These are phyloP conservation scores for Sturnus vulgaris DNA, from an alignment of 2,113 vertebrate species.

Conservation along the genomic window DNA sequence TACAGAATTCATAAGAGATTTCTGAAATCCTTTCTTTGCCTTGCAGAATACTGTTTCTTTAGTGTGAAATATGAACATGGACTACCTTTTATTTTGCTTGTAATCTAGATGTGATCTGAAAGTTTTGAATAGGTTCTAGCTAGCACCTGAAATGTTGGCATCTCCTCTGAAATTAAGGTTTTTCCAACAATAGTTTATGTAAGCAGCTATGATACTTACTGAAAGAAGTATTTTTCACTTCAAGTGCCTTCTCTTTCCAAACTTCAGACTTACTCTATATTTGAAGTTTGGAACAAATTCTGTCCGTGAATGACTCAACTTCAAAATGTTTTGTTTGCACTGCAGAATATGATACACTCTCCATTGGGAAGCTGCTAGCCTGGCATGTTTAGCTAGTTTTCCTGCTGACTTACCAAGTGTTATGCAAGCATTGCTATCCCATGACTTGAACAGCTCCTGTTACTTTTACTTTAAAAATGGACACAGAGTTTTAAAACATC, in stretches of 20 bases:
- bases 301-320: background rate
- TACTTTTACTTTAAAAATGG: background rate
- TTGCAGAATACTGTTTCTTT: background rate
- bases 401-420: slow-evolving; percentile 23
- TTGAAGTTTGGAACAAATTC: slow-evolving; percentile 10
- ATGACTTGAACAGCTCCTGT: background rate
- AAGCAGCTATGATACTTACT: background rate
- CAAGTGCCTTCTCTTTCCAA: background rate
- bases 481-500: background rate
- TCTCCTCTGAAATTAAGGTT: background rate
- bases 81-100: background rate
- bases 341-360: slow-evolving; percentile 26
- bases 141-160: background rate
- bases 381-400: background rate
- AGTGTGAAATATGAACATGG: background rate
- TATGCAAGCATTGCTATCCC: slow-evolving; percentile 15
- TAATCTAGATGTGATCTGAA: background rate
- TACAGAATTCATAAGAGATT: background rate
- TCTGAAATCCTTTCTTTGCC: background rate
- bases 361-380: background rate
- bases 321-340: slow-evolving; percentile 28
- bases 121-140: background rate
- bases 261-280: background rate
- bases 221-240: background rate
- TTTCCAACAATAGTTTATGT: background rate